Evolutionary conservation across 2,113 vertebrate genomes (phyloP).

Genomic region (Leiothrix lutea): DNA sequence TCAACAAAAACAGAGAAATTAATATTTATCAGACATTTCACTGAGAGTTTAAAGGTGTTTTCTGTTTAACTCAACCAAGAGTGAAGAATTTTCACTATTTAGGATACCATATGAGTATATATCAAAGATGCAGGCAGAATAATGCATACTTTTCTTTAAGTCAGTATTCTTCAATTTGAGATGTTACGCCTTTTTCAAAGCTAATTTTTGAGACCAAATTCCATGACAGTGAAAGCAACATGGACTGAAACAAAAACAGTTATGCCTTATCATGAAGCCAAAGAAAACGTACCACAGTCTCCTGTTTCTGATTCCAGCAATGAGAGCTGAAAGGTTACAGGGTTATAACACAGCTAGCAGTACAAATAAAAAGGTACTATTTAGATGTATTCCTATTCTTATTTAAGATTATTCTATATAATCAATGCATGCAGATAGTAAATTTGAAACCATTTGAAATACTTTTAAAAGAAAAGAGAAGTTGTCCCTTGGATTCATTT

Average conservation of each 20-base stretch:
- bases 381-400: neutral
- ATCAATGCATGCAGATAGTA: neutral
- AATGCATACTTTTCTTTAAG: neutral
- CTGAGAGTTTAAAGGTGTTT: neutral
- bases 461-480: neutral
- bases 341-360: neutral
- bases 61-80: neutral
- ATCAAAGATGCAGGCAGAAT: neutral
- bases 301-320: neutral
- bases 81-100: neutral
- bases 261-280: neutral
- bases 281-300: neutral
- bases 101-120: neutral
- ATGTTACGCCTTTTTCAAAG: neutral
- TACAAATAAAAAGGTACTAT: neutral
- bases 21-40: neutral
- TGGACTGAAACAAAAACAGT: neutral
- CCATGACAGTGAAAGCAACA: neutral
- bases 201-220: neutral
- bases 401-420: neutral
- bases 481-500: neutral
- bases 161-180: neutral
- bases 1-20: neutral
- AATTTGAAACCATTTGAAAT: neutral
- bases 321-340: neutral